phyloP scores from a whole-genome alignment of 1,140 invertebrate genomes.

The Bilobella aurantiaca region DNA sequence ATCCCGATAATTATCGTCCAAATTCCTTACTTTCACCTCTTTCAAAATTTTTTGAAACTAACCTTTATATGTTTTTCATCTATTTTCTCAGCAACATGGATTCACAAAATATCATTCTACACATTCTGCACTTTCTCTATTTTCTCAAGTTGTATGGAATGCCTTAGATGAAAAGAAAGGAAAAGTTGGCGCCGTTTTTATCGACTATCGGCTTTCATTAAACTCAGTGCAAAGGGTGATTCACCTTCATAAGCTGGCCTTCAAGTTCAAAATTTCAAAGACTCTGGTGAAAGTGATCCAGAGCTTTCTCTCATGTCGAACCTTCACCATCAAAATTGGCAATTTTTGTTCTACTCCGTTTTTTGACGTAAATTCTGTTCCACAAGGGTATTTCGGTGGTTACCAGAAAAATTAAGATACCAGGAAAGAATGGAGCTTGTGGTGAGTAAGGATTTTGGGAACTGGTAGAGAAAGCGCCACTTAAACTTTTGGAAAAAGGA shows the following conservation, averaged over 20 bases:
- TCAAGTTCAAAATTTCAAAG: not conserved
- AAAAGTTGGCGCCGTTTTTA: slow-evolving; percentile 8
- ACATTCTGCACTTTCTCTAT: not conserved
- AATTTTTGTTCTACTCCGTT: not conserved
- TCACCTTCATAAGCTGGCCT: not conserved
- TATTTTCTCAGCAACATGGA: not conserved
- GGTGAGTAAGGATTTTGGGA: too few relatives aligned
- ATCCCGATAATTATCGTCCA: not conserved
- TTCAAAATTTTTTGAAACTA: not conserved
- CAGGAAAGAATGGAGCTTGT: too few relatives aligned
- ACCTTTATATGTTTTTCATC: not conserved
- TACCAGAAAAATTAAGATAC: too few relatives aligned
- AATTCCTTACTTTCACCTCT: not conserved
- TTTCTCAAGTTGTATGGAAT: not conserved
- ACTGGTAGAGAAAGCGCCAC: too few relatives aligned
- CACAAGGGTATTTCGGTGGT: too few relatives aligned
- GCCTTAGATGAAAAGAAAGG: slow-evolving; percentile 3
- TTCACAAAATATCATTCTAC: not conserved
- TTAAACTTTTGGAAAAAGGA: too few relatives aligned
- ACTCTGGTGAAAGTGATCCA: not conserved
- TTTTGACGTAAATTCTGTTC: slow-evolving; percentile 8
- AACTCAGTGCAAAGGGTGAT: not conserved
- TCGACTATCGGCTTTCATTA: slow-evolving; percentile 14
- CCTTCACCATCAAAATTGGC: not conserved
- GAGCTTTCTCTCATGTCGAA: not conserved